Conservation (phyloP, 1,140 invertebrate species). For the Colletes latitarsis region DNA sequence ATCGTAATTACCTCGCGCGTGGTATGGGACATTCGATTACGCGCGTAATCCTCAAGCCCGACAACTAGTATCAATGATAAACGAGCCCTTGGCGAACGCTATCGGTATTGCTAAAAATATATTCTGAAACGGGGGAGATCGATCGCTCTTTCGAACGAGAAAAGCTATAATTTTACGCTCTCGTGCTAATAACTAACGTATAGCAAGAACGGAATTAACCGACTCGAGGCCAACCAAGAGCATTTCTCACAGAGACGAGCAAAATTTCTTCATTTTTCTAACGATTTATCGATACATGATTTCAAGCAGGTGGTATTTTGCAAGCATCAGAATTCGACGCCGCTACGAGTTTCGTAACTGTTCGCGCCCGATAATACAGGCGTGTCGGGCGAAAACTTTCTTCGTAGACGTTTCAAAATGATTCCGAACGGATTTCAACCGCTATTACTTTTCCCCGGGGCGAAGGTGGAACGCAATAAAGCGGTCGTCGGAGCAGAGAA, state of each 20-base stretch:
- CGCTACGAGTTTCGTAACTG: too few species aligned
- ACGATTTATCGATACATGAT: too few species aligned
- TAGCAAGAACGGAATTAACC: too few species aligned
- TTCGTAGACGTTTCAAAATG: background rate
- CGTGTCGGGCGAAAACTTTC: too few species aligned
- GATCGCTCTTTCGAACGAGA: background rate
- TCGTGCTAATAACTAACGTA: background rate
- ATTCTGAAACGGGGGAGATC: background rate
- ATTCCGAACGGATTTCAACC: background rate
- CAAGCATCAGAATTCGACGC: too few species aligned
- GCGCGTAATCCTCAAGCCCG: background rate
- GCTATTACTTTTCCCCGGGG: background rate
- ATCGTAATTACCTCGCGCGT: background rate
- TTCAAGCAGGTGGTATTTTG: too few species aligned
- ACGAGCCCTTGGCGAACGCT: background rate
- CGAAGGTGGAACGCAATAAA: background rate
- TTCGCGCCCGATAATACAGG: too few species aligned
- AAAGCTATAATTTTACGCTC: background rate
- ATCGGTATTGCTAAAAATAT: background rate
- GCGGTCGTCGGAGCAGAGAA: background rate
- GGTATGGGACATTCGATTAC: constrained; percentile 3
- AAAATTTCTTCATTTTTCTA: too few species aligned
- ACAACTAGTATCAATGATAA: constrained; percentile 23
- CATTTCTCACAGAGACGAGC: too few species aligned
- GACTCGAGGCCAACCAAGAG: too few species aligned